Evolutionary conservation across 1,140 invertebrate species (phyloP).

Genomic region (Anadara kagoshimensis): DNA sequence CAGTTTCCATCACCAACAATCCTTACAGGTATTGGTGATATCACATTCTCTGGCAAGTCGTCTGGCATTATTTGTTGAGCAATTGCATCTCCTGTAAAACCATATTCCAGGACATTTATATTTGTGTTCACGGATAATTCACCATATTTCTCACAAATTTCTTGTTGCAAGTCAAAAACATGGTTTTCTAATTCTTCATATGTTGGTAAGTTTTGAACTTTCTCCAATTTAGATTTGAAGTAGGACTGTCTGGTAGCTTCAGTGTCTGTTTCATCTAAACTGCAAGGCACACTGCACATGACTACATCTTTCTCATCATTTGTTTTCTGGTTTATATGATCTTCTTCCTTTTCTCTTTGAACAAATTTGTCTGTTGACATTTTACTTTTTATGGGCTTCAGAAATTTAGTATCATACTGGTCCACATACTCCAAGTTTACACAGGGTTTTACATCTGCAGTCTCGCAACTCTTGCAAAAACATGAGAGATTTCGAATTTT

Average conservation of each 20-base stretch:
- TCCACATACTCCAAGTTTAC: not conserved
- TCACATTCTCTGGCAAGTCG: not conserved
- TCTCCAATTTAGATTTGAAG: too few relatives aligned
- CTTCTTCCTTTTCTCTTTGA: not conserved
- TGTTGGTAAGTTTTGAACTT: too few relatives aligned
- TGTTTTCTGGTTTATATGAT: not conserved
- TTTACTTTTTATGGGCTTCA: not conserved
- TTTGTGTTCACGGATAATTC: not conserved
- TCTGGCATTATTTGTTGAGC: not conserved
- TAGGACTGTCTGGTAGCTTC: too few relatives aligned
- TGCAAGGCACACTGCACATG: not conserved
- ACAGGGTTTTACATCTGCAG: slow-evolving; percentile 2
- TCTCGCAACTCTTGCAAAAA: slow-evolving; percentile 8
- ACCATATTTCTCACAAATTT: not conserved
- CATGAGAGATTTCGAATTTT: slow-evolving; percentile 8
- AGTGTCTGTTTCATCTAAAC: too few relatives aligned
- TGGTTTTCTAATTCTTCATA: too few relatives aligned
- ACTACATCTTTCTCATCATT: not conserved
- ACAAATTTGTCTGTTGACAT: not conserved
- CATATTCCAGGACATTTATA: not conserved
- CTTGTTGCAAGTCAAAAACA: not conserved
- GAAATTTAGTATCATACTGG: not conserved
- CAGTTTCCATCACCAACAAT: slow-evolving; percentile 35
- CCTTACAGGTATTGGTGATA: too few relatives aligned
- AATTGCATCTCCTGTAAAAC: not conserved